A percentile compares a stretch with the other conserved stretches of the same genome.
Conservation (phyloP, 1,140 invertebrate genomes). For the Magallana angulata region DNA sequence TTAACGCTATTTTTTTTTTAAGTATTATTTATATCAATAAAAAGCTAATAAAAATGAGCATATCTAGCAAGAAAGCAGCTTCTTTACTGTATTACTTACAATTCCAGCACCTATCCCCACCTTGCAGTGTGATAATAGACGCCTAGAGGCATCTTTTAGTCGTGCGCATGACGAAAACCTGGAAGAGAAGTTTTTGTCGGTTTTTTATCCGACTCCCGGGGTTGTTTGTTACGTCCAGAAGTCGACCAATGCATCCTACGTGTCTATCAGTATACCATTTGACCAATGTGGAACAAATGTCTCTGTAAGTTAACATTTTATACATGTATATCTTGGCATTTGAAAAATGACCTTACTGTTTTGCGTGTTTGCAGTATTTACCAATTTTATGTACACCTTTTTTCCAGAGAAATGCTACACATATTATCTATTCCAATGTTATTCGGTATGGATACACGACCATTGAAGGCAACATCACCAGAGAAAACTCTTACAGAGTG, state of each 20-base stretch:
- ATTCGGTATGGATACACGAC: conserved; percentile 67
- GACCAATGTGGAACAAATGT: conserved; percentile 61
- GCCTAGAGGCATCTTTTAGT: conserved; percentile 67
- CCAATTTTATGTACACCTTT: conserved; percentile 4
- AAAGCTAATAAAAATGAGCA: too few species aligned
- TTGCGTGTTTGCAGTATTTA: too few species aligned
- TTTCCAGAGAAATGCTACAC: conserved; percentile 67
- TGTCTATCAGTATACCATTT: conserved; percentile 65
- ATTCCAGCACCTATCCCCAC: conserved; percentile 63
- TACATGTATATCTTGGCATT: neutral
- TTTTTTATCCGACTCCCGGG: conserved; percentile 52
- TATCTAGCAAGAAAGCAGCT: too few species aligned
- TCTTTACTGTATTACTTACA: too few species aligned
- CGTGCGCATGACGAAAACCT: conserved; percentile 60
- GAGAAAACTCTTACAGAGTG: conserved; percentile 65
- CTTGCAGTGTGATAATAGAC: conserved; percentile 60
- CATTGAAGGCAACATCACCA: conserved; percentile 56
- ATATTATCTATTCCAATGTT: conserved; percentile 72
- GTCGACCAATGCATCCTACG: conserved; percentile 45
- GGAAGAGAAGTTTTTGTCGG: conserved; percentile 64
- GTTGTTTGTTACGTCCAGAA: conserved; percentile 13
- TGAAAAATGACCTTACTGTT: too few species aligned
- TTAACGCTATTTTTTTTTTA: too few species aligned
- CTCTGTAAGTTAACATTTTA: conserved; percentile 44
- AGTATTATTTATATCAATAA: too few species aligned